A percentile compares a stretch with the other conserved stretches of the same genome.
These are phyloP conservation scores for Zoanthus sociatus DNA, from an alignment of 92 coral and sea anemone species.

Conservation along the genomic window DNA sequence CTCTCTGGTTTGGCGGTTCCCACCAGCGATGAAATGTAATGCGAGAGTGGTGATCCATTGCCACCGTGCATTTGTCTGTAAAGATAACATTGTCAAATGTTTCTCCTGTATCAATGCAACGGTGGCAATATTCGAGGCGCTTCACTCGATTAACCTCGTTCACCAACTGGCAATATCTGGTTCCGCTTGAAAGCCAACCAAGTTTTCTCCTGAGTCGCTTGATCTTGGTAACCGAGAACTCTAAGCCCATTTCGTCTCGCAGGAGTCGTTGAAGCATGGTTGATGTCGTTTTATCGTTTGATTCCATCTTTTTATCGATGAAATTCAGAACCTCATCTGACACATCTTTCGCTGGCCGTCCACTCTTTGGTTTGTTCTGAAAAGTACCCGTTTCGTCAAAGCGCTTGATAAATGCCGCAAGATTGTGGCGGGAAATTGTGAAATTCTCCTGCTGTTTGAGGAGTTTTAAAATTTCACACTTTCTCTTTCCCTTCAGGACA, in stretches of 20 bases:
- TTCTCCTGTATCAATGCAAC: conserved; percentile 41
- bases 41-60: conserved; percentile 55
- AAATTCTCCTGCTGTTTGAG: conserved; percentile 1
- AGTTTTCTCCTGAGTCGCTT: conserved; percentile 48
- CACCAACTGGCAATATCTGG: conserved; percentile 70
- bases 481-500: neutral
- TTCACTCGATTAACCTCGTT: conserved; percentile 54
- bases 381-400: neutral
- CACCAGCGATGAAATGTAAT: conserved; percentile 51
- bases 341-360: neutral
- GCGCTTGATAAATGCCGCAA: neutral
- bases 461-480: neutral
- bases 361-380: neutral
- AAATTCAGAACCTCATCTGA: conserved; percentile 20
- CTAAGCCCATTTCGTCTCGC: neutral
- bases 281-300: conserved; percentile 53
- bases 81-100: conserved; percentile 64
- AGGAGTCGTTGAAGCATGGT: conserved; percentile 20
- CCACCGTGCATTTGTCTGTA: conserved; percentile 66
- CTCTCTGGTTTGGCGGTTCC: conserved; percentile 57
- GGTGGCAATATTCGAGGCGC: conserved; percentile 59
- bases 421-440: neutral
- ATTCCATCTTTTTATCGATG: conserved; percentile 38
- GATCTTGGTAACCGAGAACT: conserved; percentile 39
- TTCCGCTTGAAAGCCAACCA: conserved; percentile 62